A percentile compares a stretch with the other conserved stretches of the same genome.
These are phyloP conservation scores for Gymnarchus niloticus DNA, from an alignment of 2,113 vertebrate species.

Conservation along the genomic window DNA sequence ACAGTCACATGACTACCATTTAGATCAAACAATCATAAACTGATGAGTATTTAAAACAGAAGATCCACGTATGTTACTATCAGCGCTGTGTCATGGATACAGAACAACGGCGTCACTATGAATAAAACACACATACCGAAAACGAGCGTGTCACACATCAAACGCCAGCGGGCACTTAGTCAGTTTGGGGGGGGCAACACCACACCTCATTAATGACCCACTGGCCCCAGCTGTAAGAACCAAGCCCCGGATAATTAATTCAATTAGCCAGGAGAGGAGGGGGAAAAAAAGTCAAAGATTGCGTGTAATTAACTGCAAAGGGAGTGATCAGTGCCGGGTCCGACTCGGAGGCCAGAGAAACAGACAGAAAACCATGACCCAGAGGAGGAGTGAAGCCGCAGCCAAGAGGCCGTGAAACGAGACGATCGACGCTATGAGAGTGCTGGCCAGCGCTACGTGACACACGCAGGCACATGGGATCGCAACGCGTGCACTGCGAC, in stretches of 20 bases:
- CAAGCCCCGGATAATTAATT: constrained; percentile 82
- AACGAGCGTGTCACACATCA: constrained; percentile 9
- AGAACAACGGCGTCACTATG: not conserved
- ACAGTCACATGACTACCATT: not conserved
- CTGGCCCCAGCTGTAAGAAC: constrained; percentile 75
- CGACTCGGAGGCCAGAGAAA: constrained; percentile 66
- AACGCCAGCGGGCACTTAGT: not conserved
- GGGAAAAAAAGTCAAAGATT: constrained; percentile 79
- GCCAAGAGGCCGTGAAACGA: not conserved
- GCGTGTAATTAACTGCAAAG: constrained; percentile 78
- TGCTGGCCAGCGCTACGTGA: not conserved
- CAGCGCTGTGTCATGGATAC: not conserved
- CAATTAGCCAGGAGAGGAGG: constrained; percentile 83
- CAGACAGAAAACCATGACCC: constrained; percentile 68
- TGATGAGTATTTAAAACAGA: not conserved
- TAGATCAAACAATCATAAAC: not conserved
- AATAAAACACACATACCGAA: constrained; percentile 7
- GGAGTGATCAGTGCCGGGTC: constrained; percentile 76
- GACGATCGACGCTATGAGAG: not conserved
- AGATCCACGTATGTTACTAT: not conserved
- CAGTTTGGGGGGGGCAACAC: constrained; percentile 46
- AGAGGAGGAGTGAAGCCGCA: constrained; percentile 56
- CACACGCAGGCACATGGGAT: not conserved
- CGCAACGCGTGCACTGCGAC: not conserved
- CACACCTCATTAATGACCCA: constrained; percentile 77